A percentile compares a stretch with the other conserved stretches of the same genome.
Evolutionary conservation across 2,113 vertebrate species (phyloP).

Genomic region (Mesoclemmys tuberculata): DNA sequence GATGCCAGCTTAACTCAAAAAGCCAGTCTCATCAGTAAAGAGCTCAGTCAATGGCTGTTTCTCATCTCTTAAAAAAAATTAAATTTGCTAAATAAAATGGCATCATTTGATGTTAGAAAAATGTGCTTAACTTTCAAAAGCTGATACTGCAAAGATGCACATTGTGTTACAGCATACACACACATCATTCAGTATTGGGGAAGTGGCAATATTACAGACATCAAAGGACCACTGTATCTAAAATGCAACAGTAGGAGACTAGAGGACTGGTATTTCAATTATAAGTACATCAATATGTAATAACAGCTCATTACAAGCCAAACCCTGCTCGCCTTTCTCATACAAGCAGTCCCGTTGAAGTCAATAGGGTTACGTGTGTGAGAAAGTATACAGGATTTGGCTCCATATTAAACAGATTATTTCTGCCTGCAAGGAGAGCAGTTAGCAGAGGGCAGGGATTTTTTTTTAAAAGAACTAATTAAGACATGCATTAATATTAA

Average conservation of each 20-base stretch:
- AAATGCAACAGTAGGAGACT: neutral
- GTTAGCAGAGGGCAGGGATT: neutral
- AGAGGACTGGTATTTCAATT: neutral
- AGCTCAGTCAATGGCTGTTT: conserved; percentile 18
- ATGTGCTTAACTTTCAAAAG: conserved; percentile 16
- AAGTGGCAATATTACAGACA: neutral
- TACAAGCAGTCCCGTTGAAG: neutral
- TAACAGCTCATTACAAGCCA: conserved; percentile 36
- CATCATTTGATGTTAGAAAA: conserved; percentile 21
- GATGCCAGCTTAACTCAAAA: conserved; percentile 15
- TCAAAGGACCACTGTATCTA: conserved; percentile 1
- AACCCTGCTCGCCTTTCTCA: neutral
- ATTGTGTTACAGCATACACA: conserved; percentile 35
- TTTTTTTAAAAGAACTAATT: conserved; percentile 35
- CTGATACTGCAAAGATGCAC: neutral
- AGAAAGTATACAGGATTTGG: conserved; percentile 31
- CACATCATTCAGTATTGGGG: conserved; percentile 7
- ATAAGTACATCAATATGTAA: neutral
- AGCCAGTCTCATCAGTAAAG: conserved; percentile 31
- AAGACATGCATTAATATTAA: neutral
- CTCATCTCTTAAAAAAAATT: conserved; percentile 18
- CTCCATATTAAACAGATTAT: neutral
- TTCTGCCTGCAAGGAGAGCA: neutral
- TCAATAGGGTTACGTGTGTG: neutral
- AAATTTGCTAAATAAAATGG: neutral